Evolutionary conservation across 2,888 invertebrate species (phyloP).

Genomic region (Tiphia femorata): DNA sequence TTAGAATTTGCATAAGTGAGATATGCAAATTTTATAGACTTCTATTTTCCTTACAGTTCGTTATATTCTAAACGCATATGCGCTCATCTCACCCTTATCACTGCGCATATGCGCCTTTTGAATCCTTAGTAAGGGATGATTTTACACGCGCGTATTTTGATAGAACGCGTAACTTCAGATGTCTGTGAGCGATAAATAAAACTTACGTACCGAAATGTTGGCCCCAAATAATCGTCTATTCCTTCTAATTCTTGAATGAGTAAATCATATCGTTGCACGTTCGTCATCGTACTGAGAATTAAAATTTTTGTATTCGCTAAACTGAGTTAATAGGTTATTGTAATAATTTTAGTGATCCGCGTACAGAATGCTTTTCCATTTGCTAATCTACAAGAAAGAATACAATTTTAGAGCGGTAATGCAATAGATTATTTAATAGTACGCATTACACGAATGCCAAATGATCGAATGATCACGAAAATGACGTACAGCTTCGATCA

Average conservation of each 20-base stretch:
- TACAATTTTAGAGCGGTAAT: too few relatives aligned
- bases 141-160: conserved; percentile 51
- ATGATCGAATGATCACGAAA: too few relatives aligned
- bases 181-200: background rate
- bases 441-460: too few relatives aligned
- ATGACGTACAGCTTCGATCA: too few relatives aligned
- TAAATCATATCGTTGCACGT: conserved; percentile 72
- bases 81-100: conserved; percentile 36
- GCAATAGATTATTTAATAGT: too few relatives aligned
- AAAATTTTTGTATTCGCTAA: too few relatives aligned
- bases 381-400: too few relatives aligned
- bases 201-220: conserved; percentile 81
- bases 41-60: conserved; percentile 1
- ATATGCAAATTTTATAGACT: conserved; percentile 45
- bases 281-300: too few relatives aligned
- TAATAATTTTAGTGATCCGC: too few relatives aligned
- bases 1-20: conserved; percentile 49
- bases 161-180: background rate
- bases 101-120: conserved; percentile 56
- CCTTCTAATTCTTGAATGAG: conserved; percentile 87
- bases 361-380: too few relatives aligned
- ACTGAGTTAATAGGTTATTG: too few relatives aligned
- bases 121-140: conserved; percentile 42
- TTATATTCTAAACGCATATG: background rate
- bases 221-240: conserved; percentile 92